Evolutionary conservation across 2,888 invertebrate genomes (phyloP).

Genomic region (Dasysyrphus tricinctus): DNA sequence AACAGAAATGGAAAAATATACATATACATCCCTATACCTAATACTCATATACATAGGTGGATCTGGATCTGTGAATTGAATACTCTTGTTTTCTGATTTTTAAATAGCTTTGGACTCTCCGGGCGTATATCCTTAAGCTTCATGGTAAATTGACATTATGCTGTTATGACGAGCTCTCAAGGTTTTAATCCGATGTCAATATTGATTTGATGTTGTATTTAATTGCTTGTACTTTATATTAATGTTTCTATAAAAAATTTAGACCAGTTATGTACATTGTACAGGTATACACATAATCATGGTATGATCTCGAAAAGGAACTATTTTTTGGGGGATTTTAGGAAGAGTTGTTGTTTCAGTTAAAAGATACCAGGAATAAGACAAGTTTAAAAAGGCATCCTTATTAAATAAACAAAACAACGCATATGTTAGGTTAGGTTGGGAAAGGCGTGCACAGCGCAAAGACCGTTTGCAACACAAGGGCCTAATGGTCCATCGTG

Average conservation of each 20-base stretch:
- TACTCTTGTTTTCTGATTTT: slow-evolving; percentile 26
- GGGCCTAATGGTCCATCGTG: too few relatives aligned
- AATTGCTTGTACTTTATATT: slow-evolving; percentile 30
- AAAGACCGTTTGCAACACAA: too few relatives aligned
- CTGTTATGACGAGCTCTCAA: slow-evolving; percentile 29
- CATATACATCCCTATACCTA: too few relatives aligned
- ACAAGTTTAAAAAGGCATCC: too few relatives aligned
- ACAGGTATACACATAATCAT: too few relatives aligned
- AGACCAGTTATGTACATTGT: background rate
- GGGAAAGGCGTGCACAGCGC: too few relatives aligned
- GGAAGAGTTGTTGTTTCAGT: too few relatives aligned
- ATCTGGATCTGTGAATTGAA: slow-evolving; percentile 20
- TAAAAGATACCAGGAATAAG: too few relatives aligned
- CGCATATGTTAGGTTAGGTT: too few relatives aligned
- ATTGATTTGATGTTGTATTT: slow-evolving; percentile 29
- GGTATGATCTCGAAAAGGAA: too few relatives aligned
- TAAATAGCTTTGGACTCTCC: slow-evolving; percentile 29
- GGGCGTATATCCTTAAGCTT: background rate
- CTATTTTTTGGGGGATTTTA: too few relatives aligned
- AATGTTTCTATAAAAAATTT: background rate
- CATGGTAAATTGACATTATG: slow-evolving; percentile 40
- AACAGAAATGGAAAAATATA: background rate
- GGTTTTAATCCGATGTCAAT: slow-evolving; percentile 38
- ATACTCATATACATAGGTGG: background rate
- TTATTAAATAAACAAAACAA: too few relatives aligned